Base-by-base conservation (phyloP, 2,113 vertebrate genomes). In the Megaleporinus macrocephalus region DNA sequence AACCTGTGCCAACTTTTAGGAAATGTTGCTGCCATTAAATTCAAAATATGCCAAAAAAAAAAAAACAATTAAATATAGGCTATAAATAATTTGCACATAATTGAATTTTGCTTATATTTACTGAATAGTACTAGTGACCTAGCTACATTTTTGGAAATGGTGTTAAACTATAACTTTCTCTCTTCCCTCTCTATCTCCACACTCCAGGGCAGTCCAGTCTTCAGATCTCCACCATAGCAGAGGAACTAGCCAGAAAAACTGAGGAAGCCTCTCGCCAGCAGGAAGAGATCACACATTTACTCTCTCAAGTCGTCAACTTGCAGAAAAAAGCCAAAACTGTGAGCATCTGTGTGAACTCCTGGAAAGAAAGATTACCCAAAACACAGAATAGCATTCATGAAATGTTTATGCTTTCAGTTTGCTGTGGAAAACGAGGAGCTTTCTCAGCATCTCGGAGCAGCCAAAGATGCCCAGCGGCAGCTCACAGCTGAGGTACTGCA, bases 251-350 rank as follows among this genome's bases (percentile, higher is more conserved):
- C 71, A 97, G 96, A 86, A 99, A 99, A 91, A 99, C 97, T 0
- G 98, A 99, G 71, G 98, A 99, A 26, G 96, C 97, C 1, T 95
- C 97, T 22, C 95, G 98, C 0, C 98, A 99, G 85, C 98, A 99
- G 59, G 98, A 99, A 81, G 97, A 99, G 91, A 98, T 99, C 91
- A 99, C 98, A 0, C 97, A 99, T 87, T 95, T 99, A 22, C 95
- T 99, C 30, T 99, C 98, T 0, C 96, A 99, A 80, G 97, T 99
- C 15, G 98, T 99, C 0, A 98, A 99, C 82, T 89, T 99, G 86
- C 98, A 99, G 89, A 99, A 98, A 88, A 99, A 99, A 92, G 93
- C 97, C 51, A 99, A 99, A 93, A 95, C 96, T 70, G 98, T 99
- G 92, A 90, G 92, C 22, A 0, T 27, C 0, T 57, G 5, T 14